phyloP scores from a whole-genome alignment of 2,113 vertebrate genomes.

The Caranx ignobilis region DNA sequence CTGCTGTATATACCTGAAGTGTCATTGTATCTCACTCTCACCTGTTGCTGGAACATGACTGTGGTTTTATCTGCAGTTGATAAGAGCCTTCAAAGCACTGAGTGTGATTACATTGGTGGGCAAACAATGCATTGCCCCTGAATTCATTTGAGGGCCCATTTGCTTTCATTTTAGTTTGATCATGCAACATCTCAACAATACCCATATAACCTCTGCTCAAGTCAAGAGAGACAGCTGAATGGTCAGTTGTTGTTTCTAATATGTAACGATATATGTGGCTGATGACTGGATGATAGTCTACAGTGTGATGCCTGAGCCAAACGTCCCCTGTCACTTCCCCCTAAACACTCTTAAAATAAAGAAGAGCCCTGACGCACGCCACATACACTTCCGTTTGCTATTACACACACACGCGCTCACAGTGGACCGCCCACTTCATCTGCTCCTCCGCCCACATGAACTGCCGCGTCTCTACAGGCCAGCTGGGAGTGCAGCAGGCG shows the following conservation, averaged over 20 bases:
- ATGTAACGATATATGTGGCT: slow-evolving; percentile 48
- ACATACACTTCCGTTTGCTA: slow-evolving; percentile 6
- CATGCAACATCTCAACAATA: background rate
- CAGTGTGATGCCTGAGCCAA: slow-evolving; percentile 39
- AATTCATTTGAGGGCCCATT: slow-evolving; percentile 7
- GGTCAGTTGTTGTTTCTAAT: slow-evolving; percentile 39
- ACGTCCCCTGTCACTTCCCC: slow-evolving; percentile 23
- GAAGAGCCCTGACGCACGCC: background rate
- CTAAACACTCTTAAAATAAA: slow-evolving; percentile 10
- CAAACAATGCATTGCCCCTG: slow-evolving; percentile 11
- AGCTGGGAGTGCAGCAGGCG: slow-evolving; percentile 73
- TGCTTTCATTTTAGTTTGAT: slow-evolving; percentile 16
- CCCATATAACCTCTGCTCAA: slow-evolving; percentile 10
- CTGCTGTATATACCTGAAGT: background rate
- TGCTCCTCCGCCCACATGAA: slow-evolving; percentile 63
- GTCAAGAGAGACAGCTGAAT: slow-evolving; percentile 37
- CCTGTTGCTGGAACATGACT: background rate
- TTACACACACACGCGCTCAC: background rate
- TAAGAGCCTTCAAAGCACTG: background rate
- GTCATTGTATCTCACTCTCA: background rate
- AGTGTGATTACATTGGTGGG: background rate
- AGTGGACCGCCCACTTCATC: slow-evolving; percentile 65
- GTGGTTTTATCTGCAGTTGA: background rate
- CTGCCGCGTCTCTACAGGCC: slow-evolving; percentile 56
- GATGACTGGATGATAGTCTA: slow-evolving; percentile 38